Evolutionary conservation across 2,113 vertebrate species (phyloP).

Genomic region (Sinocyclocheilus grahami): DNA sequence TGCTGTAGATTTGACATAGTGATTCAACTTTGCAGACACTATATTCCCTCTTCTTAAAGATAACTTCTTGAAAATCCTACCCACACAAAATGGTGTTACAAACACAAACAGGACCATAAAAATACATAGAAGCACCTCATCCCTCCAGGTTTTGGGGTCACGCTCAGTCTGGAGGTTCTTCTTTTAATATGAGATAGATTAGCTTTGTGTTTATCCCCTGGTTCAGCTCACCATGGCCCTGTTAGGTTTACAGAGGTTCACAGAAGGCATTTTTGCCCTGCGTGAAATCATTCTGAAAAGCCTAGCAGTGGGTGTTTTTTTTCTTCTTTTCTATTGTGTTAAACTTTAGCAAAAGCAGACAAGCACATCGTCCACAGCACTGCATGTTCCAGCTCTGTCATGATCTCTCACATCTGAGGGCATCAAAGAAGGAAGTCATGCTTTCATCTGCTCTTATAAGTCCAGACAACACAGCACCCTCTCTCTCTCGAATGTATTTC

Average conservation of each 20-base stretch:
- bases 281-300: slow-evolving; percentile 66
- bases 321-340: neutral
- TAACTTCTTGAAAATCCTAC: neutral
- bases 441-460: slow-evolving; percentile 53
- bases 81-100: neutral
- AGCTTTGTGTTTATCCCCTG: slow-evolving; percentile 66
- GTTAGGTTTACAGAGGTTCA: slow-evolving; percentile 57
- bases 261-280: slow-evolving; percentile 58
- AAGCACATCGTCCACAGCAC: slow-evolving; percentile 58
- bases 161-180: neutral
- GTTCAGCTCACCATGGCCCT: slow-evolving; percentile 58
- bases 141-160: slow-evolving; percentile 20
- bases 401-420: slow-evolving; percentile 65
- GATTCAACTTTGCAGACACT: neutral
- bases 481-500: slow-evolving; percentile 16
- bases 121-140: neutral
- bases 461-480: slow-evolving; percentile 27
- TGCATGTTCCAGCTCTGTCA: slow-evolving; percentile 61
- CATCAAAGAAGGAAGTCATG: slow-evolving; percentile 65
- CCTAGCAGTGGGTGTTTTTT: slow-evolving; percentile 43
- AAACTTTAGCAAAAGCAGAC: slow-evolving; percentile 7
- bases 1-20: neutral
- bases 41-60: neutral
- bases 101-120: slow-evolving; percentile 42
- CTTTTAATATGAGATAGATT: slow-evolving; percentile 63